These are phyloP conservation scores for Hemichromis elongatus DNA, from an alignment of 2,113 vertebrate genomes.

Conservation along the genomic window DNA sequence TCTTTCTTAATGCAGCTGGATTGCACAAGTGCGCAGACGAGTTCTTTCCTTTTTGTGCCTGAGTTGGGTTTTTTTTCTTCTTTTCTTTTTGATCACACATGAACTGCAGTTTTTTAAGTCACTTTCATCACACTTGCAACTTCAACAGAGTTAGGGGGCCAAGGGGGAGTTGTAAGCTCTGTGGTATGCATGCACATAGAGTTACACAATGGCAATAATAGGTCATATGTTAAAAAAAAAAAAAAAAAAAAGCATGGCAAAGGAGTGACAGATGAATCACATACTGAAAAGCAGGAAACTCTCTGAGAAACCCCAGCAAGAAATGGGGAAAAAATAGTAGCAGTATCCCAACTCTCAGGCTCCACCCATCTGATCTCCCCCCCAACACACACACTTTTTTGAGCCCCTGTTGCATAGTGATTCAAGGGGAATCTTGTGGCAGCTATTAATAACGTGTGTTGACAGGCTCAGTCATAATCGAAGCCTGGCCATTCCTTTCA, in stretches of 20 bases:
- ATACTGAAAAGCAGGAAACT: conserved; percentile 5
- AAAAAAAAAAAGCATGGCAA: neutral
- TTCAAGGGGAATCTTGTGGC: conserved; percentile 19
- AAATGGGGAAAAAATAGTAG: neutral
- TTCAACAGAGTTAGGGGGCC: neutral
- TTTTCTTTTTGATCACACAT: neutral
- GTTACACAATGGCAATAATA: neutral
- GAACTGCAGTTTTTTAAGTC: neutral
- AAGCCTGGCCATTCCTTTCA: conserved; percentile 24
- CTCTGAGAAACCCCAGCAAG: neutral
- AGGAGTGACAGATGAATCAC: conserved; percentile 18
- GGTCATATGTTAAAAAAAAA: neutral
- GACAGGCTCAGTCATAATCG: conserved; percentile 55
- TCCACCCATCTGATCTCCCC: neutral
- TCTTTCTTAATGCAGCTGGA: neutral
- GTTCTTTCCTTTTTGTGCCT: neutral
- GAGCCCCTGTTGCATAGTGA: neutral
- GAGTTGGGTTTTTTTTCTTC: neutral
- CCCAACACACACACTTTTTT: neutral
- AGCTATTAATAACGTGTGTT: conserved; percentile 61
- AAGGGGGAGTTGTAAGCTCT: neutral
- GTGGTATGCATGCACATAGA: neutral
- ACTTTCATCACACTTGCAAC: neutral
- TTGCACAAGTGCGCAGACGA: neutral
- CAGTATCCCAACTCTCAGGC: neutral